Base-by-base conservation (phyloP, 2,888 invertebrate genomes). In the Erebia palarica region DNA sequence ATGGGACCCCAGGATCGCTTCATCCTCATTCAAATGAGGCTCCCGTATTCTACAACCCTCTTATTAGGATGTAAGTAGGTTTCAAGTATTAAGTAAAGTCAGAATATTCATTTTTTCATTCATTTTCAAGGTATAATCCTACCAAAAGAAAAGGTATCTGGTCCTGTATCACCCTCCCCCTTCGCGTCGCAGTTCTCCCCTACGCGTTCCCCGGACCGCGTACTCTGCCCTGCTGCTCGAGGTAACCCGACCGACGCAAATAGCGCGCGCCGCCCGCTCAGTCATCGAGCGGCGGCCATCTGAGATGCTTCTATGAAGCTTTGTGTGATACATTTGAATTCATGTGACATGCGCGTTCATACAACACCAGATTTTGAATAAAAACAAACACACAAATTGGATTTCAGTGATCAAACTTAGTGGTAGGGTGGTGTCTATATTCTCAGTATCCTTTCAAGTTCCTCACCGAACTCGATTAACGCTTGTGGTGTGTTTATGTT, bases 401-500 rank as follows among this genome's bases (percentile, higher is more conserved):
- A 91, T 90, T 91, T 88, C 90, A 91, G 92, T 92, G 92, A 79
- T 78, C 77, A 80, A 85, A 84, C 80, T 74, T 70, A 84, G 87
- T 90, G 87, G 77, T 74, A 82, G 91, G 91, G 91, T 72, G 81
- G 90, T 91, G 91, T 82, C 70, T 78, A 76, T 71, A 75, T 79
- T 16, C 16, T 49, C 14, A 49, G 49, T 63, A 78, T 78, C 78
- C 79, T 83, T 78, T 72, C 75, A 75, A 74, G 75, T 73, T 76
- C 64, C 61, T 65, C 78, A 84, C 79, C 82, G 82, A 82, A 81
- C 84, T 87, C 84, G 83, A 84, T 88, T 84, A 81, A 84, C 81
- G 85, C 86, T 87, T 88, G 92, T 92, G 91, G 87, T 90, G 92
- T 93, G 92, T 93, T 93, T 93, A 92, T 92, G 92, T 92, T 88